A percentile compares a stretch with the other conserved stretches of the same genome.
Evolutionary conservation across 2,888 invertebrate species (phyloP).

Genomic region (Lissonota sp.): DNA sequence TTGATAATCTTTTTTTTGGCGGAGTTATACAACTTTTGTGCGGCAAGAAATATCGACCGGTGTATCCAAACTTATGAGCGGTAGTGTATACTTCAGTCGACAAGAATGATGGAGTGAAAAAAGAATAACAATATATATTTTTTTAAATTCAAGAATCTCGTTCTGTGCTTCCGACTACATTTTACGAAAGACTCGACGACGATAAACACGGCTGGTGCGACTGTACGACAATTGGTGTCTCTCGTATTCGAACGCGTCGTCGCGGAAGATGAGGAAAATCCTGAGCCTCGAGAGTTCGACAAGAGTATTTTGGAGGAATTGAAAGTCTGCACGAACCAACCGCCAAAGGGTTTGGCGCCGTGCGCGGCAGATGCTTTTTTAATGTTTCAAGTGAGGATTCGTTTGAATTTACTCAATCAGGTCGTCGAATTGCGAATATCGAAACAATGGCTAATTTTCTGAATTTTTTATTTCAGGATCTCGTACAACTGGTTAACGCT

Average conservation of each 20-base stretch:
- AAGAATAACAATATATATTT: conserved; percentile 7
- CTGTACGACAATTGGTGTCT: conserved; percentile 97
- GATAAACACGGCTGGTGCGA: conserved; percentile 98
- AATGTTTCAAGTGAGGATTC: conserved; percentile 91
- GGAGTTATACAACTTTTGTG: too few species aligned
- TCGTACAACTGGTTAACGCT: conserved; percentile 97
- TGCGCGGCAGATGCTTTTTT: conserved; percentile 97
- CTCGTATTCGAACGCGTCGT: conserved; percentile 95
- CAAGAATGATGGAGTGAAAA: background rate
- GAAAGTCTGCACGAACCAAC: conserved; percentile 89
- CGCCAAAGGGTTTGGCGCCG: conserved; percentile 93
- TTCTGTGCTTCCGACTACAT: conserved; percentile 98
- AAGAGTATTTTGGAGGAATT: conserved; percentile 91
- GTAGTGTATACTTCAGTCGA: background rate
- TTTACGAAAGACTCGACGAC: conserved; percentile 97
- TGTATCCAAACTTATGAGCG: too few species aligned
- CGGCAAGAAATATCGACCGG: too few species aligned
- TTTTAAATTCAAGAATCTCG: conserved; percentile 89
- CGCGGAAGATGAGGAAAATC: conserved; percentile 88
- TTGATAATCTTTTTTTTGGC: too few species aligned
- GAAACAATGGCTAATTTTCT: conserved; percentile 7
- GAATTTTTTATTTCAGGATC: conserved; percentile 88
- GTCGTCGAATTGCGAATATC: conserved; percentile 8
- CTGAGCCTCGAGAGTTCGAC: conserved; percentile 73
- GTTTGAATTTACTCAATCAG: background rate